phyloP scores from a whole-genome alignment of 2,113 vertebrate genomes.

The Motacilla alba region DNA sequence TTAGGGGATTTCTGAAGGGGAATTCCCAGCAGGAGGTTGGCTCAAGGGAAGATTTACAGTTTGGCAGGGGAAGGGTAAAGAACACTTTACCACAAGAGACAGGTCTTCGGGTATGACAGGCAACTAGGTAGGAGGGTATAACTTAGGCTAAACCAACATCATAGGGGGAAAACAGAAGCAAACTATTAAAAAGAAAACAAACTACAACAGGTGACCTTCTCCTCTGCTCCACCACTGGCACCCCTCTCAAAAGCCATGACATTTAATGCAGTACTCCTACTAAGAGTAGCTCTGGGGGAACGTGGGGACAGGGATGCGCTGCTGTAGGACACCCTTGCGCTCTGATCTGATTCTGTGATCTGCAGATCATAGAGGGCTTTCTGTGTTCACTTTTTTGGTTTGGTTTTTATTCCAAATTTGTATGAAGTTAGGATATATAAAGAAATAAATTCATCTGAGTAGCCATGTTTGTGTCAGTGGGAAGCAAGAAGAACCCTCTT shows the following conservation, averaged over 20 bases:
- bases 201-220: background rate
- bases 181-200: background rate
- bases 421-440: background rate
- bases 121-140: background rate
- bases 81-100: background rate
- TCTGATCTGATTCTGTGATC: background rate
- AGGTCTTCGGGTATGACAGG: background rate
- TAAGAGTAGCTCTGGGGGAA: background rate
- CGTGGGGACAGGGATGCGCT: background rate
- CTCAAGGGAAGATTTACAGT: background rate
- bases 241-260: rapidly evolving
- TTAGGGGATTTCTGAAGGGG: background rate
- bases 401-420: background rate
- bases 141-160: background rate
- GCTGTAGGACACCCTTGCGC: background rate
- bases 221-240: background rate
- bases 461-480: background rate
- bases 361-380: background rate
- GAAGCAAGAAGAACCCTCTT: background rate
- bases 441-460: background rate
- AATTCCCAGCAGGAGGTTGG: background rate
- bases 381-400: background rate
- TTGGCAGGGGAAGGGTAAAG: background rate
- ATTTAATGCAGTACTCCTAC: background rate
- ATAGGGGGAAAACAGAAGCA: background rate